Base-by-base conservation (phyloP, 2,113 vertebrate species). In the Delphinus delphis region DNA sequence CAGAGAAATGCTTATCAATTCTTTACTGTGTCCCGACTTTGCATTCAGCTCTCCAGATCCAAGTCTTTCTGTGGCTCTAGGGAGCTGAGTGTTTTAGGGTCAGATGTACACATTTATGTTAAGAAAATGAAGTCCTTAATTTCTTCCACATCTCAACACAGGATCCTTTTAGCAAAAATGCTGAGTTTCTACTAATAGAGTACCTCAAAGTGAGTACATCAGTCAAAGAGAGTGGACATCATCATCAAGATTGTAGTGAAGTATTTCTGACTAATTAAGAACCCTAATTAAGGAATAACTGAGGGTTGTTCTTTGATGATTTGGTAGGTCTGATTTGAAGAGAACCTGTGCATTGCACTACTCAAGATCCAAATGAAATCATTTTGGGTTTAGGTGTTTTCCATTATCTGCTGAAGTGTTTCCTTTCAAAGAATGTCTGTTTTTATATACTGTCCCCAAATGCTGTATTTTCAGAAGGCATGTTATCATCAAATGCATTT, bases 401-500 rank as follows among this genome's bases (percentile, higher is more conserved):
- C 60, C 31, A 38, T 86, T 60, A 94, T 81, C 47, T 93, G 28
- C 76, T 79, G 36, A 91, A 91, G 70, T 70, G 21, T 68, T 88
- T 93, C 44, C 58, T 88, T 88, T 88, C 71, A 73, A 67, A 93
- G 17, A 80, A 44, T 88, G 84, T 70, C 76, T 88, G 17, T 94
- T 76, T 93, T 82, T 95, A 80, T 71, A 13, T 67, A 44, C 31
- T 62, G 10, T 58, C 17, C 20, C 21, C 12, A 93, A 96, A 94
- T 47, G 41, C 50, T 77, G 15, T 95, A 47, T 74, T 92, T 96
- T 89, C 17, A 53, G 28, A 95, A 87, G 15, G 23, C 8, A 7
- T 65, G 26, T 65, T 94, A 68, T 86, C 58, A 71, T 68, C 55
- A 97, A 96, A 88, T 68, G 3, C 50, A 89, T 81, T 95, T 95